Evolutionary conservation across 1,140 invertebrate genomes (phyloP), one percentile per base, ranked within the genome.

Genomic region (Homalodisca vitripennis): DNA sequence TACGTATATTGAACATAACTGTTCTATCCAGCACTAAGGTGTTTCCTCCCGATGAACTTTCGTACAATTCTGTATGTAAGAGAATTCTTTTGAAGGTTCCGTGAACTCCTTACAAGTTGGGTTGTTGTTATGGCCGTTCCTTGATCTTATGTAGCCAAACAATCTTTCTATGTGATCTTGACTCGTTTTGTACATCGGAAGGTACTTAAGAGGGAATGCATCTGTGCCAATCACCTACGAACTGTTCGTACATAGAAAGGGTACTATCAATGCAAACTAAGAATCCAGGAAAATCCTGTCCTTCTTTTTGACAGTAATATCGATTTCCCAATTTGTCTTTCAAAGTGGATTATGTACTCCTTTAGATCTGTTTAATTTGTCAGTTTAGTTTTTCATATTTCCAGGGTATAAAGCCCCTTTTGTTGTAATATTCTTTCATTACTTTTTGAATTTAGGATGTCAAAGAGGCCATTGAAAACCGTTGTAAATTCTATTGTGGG

Each of bases 1-100:
- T n/a, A n/a, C n/a, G n/a, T n/a, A n/a, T n/a, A n/a, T n/a, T n/a
- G n/a, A n/a, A n/a, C n/a, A n/a, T n/a, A n/a, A n/a, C n/a, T n/a
- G n/a, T n/a, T n/a, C n/a, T n/a, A n/a, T n/a, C n/a, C n/a, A n/a
- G n/a, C n/a, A n/a, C n/a, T n/a, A n/a, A n/a, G n/a, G n/a, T n/a
- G n/a, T n/a, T n/a, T n/a, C n/a, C n/a, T n/a, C n/a, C n/a, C n/a
- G n/a, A n/a, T n/a, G n/a, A n/a, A n/a, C n/a, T n/a, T n/a, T n/a
- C n/a, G n/a, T n/a, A n/a, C n/a, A n/a, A n/a, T n/a, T n/a, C n/a
- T n/a, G n/a, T n/a, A n/a, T n/a, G n/a, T n/a, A n/a, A n/a, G n/a
- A n/a, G n/a, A 71, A 47, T 48, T 63, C 65, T 20, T 72, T 32
- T 24, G 74, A 68, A 2, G 69, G 70, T 22, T 72, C 34, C 34